phyloP scores from a whole-genome alignment of 2,797 vertebrate genomes.

The Myotis findleyi region DNA sequence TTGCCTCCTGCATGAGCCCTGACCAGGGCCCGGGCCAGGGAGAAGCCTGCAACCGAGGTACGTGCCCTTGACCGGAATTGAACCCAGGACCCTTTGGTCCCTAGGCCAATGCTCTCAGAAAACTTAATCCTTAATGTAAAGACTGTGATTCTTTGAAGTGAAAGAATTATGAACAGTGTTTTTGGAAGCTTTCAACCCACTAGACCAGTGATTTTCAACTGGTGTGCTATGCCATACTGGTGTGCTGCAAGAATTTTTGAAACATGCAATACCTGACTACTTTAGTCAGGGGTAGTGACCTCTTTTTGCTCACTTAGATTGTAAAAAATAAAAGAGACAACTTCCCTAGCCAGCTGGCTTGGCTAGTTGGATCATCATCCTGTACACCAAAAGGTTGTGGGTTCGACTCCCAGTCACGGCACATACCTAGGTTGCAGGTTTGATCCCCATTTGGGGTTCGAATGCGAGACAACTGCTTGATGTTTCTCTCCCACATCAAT shows the following conservation, averaged over 20 bases:
- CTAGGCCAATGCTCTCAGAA: not conserved
- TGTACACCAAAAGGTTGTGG: not conserved
- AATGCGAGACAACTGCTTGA: not conserved
- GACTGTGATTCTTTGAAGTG: constrained; percentile 42
- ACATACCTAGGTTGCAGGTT: not conserved
- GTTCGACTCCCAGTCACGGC: not conserved
- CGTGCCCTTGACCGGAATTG: too few relatives aligned
- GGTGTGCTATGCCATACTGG: not conserved
- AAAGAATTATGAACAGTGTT: not conserved
- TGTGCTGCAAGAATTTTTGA: not conserved
- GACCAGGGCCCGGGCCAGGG: too few relatives aligned
- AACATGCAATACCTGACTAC: not conserved
- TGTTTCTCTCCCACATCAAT: not conserved
- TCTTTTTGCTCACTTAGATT: not conserved
- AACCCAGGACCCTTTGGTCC: too few relatives aligned
- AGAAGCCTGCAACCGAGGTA: too few relatives aligned
- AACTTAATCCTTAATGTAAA: not conserved
- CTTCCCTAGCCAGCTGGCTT: not conserved
- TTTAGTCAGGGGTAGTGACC: not conserved
- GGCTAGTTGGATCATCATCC: not conserved
- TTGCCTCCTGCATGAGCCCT: too few relatives aligned
- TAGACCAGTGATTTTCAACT: not conserved
- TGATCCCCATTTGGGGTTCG: not conserved
- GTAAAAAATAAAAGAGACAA: not conserved
- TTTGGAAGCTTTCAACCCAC: not conserved